Evolutionary conservation across 2,888 invertebrate species (phyloP), one percentile per base, ranked within the genome.

Genomic region (Dynastes maya): DNA sequence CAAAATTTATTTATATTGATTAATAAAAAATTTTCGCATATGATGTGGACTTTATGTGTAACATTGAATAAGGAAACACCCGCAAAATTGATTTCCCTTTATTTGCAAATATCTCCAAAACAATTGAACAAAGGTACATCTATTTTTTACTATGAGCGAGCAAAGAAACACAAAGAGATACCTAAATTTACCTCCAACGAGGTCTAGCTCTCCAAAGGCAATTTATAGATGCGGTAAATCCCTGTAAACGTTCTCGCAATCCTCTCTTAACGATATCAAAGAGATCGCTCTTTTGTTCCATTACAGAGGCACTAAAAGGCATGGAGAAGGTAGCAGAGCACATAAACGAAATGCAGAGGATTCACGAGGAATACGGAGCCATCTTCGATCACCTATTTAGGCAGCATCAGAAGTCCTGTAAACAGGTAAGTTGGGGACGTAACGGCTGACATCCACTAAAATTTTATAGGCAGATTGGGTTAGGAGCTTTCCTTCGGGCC

Each of bases 281-380:
- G n/a, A 61, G 5, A 49, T 49, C 51, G 51, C 27, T 68, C 70
- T 64, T 75, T 45, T 49, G 45, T 83, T 61, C 58, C 78, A 82
- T 89, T 90, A 82, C 92, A 97, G 97, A 98, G 93, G 97, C 98
- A 83, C 92, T 98, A 78, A 96, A 97, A 89, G 98, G 97, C 83
- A 98, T 98, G 98, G 98, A 98, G 88, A 97, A 98, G 89, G 98
- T 98, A 84, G 98, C 98, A 67, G 98, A 98, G 90, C 98, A 99
- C 90, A 98, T 99, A 86, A 99, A 98, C 90, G 98, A 98, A 91
- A 98, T 98, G 98, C 98, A 98, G 92, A 94, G 98, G 91, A 98
- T 98, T 87, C 98, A 98, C 89, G 98, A 99, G 91, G 99, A 99
- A 90, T 98, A 98, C 90, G 99, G 99, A 85, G 96, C 97, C 86